Evolutionary conservation across 2,113 vertebrate species (phyloP).

Genomic region (Crotalus horridus): DNA sequence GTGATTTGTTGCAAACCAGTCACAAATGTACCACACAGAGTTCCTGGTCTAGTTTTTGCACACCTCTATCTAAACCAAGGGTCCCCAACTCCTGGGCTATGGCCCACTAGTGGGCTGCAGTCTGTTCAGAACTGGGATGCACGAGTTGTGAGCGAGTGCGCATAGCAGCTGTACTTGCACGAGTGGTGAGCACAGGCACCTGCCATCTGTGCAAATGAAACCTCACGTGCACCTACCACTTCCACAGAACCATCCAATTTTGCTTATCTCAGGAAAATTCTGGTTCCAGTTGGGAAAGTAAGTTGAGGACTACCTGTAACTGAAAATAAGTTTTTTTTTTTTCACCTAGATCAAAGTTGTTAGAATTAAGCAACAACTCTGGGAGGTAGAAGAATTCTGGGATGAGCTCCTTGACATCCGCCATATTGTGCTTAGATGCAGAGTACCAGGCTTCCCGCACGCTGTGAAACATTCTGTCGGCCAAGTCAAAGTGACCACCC

Average conservation of each 20-base stretch:
- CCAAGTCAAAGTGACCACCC: slow-evolving; percentile 97
- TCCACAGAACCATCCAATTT: background rate
- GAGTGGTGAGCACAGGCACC: background rate
- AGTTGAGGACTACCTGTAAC: background rate
- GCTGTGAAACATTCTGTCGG: slow-evolving; percentile 98
- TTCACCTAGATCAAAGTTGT: slow-evolving; percentile 96
- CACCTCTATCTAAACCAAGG: background rate
- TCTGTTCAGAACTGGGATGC: background rate
- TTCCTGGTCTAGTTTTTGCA: background rate
- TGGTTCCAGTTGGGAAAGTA: background rate
- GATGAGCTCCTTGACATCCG: slow-evolving; percentile 97
- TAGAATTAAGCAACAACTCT: slow-evolving; percentile 94
- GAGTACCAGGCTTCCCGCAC: slow-evolving; percentile 95
- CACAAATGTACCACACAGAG: background rate
- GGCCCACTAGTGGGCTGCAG: background rate
- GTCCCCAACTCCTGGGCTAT: background rate
- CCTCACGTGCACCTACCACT: background rate
- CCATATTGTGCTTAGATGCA: slow-evolving; percentile 98
- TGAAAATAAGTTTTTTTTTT: background rate
- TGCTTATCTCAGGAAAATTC: background rate
- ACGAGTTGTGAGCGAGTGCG: background rate
- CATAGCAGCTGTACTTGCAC: background rate
- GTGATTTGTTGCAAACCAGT: background rate
- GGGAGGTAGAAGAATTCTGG: slow-evolving; percentile 98
- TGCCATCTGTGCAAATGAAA: background rate